Evolutionary conservation across 2,797 vertebrate genomes (phyloP).

Genomic region (Rhinoraja longicauda): DNA sequence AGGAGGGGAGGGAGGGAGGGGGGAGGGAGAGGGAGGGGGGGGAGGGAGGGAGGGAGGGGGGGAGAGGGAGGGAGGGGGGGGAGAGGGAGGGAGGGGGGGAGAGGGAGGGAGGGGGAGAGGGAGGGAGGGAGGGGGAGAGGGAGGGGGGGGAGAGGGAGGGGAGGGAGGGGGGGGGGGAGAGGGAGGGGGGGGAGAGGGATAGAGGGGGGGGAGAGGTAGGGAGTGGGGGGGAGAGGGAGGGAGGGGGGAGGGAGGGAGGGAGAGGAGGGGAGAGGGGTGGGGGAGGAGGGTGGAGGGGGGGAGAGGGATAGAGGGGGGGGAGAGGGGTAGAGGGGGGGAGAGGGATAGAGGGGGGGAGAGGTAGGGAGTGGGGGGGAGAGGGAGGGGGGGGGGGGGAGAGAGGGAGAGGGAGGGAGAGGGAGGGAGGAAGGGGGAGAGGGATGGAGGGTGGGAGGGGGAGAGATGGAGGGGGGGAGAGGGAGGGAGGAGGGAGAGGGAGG

Average conservation of each 20-base stretch:
- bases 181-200: too few relatives aligned
- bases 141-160: background rate
- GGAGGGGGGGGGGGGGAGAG: background rate
- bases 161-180: fast-evolving
- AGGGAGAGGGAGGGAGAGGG: background rate
- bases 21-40: background rate
- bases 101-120: too few relatives aligned
- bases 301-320: too few relatives aligned
- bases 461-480: background rate
- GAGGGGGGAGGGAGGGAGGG: too few relatives aligned
- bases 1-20: background rate
- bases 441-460: background rate
- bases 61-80: too few relatives aligned
- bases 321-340: background rate
- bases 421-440: background rate
- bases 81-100: fast-evolving
- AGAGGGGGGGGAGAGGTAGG: background rate
- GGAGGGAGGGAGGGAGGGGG: background rate
- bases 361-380: too few relatives aligned
- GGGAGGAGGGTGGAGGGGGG: background rate
- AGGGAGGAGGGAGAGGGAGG: too few relatives aligned
- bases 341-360: too few relatives aligned
- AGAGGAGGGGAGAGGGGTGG: too few relatives aligned
- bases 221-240: background rate
- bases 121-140: background rate